Base-by-base conservation (phyloP, 2,888 invertebrate species). In the Tipula confusa region DNA sequence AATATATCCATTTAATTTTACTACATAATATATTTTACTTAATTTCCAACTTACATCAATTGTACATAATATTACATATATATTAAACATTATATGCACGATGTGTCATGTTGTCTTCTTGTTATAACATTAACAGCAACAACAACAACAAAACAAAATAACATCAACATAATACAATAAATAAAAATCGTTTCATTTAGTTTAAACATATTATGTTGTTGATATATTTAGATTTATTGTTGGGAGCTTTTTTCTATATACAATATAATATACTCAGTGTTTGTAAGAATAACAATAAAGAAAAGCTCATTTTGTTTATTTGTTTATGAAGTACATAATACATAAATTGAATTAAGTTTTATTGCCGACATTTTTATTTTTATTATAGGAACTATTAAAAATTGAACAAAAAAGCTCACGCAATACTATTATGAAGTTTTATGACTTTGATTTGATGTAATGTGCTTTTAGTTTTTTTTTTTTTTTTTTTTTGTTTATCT, bases 211-310 rank as follows among this genome's bases (percentile, higher is more conserved):
- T n/a, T n/a, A n/a, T n/a, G n/a, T n/a, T 64, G 64, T 64, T 64
- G 64, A 64, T 64, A 64, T 64, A 64, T 64, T 64, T 64, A 64
- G 64, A 64, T 64, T 64, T 64, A 64, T 64, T 64, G 64, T 64
- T 24, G 64, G n/a, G 18, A 64, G 24, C 64, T 64, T 64, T 64
- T 64, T 24, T 9, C 9, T n/a, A n/a, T n/a, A n/a, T n/a, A n/a
- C n/a, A n/a, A 64, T 7, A 24, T 24, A 24, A 7, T 24, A 24
- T 64, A 64, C 64, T n/a, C n/a, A n/a, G n/a, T n/a, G n/a, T n/a
- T n/a, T n/a, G n/a, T n/a, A n/a, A n/a, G n/a, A n/a, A n/a, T n/a
- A n/a, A n/a, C n/a, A n/a, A n/a, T n/a, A n/a, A n/a, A n/a, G n/a
- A n/a, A n/a, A n/a, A n/a, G n/a, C n/a, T n/a, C n/a, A n/a, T n/a